phyloP scores from a whole-genome alignment of 2,113 vertebrate genomes.

The Brachypteracias leptosomus region DNA sequence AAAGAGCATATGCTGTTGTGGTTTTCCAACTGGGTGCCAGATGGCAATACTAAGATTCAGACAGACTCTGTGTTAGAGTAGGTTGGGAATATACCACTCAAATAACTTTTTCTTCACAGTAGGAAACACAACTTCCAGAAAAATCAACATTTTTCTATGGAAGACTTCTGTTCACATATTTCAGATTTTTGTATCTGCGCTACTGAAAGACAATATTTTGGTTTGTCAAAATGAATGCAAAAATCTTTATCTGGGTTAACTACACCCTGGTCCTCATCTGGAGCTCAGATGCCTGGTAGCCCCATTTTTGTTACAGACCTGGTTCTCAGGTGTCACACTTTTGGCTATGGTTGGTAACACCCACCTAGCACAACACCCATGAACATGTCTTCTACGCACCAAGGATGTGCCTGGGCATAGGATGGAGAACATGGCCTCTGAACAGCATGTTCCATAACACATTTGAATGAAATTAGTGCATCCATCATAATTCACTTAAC shows the following conservation, averaged over 20 bases:
- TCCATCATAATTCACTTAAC: not conserved
- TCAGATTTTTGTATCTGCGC: not conserved
- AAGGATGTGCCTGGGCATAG: not conserved
- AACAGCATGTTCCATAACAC: not conserved
- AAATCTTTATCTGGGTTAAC: not conserved
- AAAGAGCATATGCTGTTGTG: slow-evolving; percentile 40
- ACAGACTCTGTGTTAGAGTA: not conserved
- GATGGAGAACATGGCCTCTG: not conserved
- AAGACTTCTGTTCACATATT: not conserved
- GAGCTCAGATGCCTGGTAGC: not conserved
- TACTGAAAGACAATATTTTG: not conserved
- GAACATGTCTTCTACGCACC: not conserved
- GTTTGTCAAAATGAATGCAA: not conserved
- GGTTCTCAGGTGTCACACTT: not conserved
- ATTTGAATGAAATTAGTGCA: not conserved
- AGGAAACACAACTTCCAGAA: not conserved
- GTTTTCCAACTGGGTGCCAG: slow-evolving; percentile 46
- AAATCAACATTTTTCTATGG: not conserved
- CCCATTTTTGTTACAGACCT: not conserved
- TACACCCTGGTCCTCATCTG: not conserved
- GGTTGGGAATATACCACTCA: slow-evolving; percentile 29
- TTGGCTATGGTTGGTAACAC: not conserved
- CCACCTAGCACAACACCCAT: not conserved
- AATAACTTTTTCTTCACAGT: not conserved
- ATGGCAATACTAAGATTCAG: slow-evolving; percentile 43